These are phyloP conservation scores for Apantesis nais DNA, from an alignment of 2,888 invertebrate species.

Conservation along the genomic window DNA sequence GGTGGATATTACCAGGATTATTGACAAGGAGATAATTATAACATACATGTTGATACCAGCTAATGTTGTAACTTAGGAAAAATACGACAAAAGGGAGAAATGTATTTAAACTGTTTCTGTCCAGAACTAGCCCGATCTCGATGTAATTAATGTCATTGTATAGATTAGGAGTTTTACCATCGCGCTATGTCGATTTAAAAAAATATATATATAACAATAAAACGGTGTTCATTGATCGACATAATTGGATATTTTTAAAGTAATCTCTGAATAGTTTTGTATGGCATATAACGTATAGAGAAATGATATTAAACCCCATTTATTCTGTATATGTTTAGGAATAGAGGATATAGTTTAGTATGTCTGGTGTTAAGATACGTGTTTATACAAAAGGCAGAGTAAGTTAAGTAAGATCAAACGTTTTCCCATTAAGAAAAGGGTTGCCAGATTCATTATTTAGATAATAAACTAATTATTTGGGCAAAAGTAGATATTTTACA, in stretches of 20 bases:
- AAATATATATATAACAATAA: constrained; percentile 61
- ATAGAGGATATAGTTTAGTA: constrained; percentile 45
- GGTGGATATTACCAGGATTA: constrained; percentile 1
- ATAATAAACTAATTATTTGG: not conserved
- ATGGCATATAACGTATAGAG: constrained; percentile 57
- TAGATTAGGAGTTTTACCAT: constrained; percentile 33
- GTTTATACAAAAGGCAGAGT: constrained; percentile 30
- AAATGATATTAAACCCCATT: constrained; percentile 65
- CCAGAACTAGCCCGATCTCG: constrained; percentile 35
- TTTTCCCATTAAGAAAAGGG: constrained; percentile 20
- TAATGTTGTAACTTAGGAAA: constrained; percentile 8
- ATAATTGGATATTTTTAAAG: constrained; percentile 54
- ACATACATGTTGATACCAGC: not conserved
- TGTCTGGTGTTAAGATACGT: constrained; percentile 40
- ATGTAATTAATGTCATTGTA: constrained; percentile 31
- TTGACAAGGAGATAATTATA: not conserved
- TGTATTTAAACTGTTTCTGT: constrained; percentile 33
- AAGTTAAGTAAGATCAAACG: constrained; percentile 15
- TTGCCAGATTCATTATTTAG: constrained; percentile 29
- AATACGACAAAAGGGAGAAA: constrained; percentile 12
- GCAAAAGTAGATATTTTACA: constrained; percentile 7
- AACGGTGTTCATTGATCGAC: constrained; percentile 66
- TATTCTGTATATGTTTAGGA: constrained; percentile 52
- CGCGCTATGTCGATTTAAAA: constrained; percentile 42
- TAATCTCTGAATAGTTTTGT: constrained; percentile 66